Base-by-base conservation (phyloP, 64 coral and sea anemone species). In the Acropora yongei region DNA sequence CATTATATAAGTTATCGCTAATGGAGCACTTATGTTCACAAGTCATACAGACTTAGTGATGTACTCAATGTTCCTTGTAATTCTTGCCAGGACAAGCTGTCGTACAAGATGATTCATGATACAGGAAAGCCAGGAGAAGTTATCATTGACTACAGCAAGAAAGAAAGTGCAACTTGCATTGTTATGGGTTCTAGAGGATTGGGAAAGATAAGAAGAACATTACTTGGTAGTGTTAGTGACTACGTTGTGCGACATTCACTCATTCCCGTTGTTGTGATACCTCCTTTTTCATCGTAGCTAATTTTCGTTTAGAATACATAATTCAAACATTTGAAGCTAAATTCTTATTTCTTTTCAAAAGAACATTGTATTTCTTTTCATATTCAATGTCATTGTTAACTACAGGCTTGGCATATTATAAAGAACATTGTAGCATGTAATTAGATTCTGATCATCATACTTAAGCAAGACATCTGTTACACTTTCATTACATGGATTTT, bases 211-310 rank as follows among this genome's bases (percentile, higher is more conserved):
- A 80, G 97, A 68, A 89, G 97, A 41, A 98, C 97, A 77, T 74
- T 98, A 5, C 82, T 98, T 44, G 97, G 97, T 12, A 98, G 97
- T 72, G 97, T 98, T 57, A 98, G 94, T 89, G 97, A 96, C 41
- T 98, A 98, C 44, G 88, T 96, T 13, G 90, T 98, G 2, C 97
- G 93, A 19, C 94, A 98, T 91, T 84, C 97, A 65, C 42, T 74
- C n/a, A 86, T 88, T 20, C 97, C 97, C 45, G 94, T 98, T 48
- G 80, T 89, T 67, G 97, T 98, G 0, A 76, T 95, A 67, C 94
- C 97, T 1, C 78, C 72, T 44, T 47, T n/a, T 17, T 41, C 82
- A 58, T 71, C 17, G 0, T 55, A 81, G 51, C 10, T 9, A 30
- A 30, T 30, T 30, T 30, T 30, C 30, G 30, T 30, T 30, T 30